Evolutionary conservation across 2,888 invertebrate genomes (phyloP), one percentile per base, ranked within the genome.

Genomic region (Amblyjoppa proteus): DNA sequence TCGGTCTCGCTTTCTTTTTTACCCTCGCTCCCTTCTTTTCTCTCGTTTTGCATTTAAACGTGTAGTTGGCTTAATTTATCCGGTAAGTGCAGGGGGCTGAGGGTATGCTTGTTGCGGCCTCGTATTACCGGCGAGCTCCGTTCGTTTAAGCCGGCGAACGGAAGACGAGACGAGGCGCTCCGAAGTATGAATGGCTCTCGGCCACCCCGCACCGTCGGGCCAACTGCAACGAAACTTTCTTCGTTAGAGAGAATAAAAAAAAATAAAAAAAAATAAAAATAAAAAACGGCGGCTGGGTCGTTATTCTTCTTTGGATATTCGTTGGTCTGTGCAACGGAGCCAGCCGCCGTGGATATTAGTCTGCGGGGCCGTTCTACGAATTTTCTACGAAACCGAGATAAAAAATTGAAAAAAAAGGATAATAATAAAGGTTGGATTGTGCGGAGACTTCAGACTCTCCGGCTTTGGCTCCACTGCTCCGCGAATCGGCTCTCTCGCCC

Each of bases 1-100:
- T 34, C 38, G 56, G 70, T 25, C 58, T 64, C 38, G 16, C 45
- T 76, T 53, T 41, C 38, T 20, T 69, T 69, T 68, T 75, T 85
- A 31, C 16, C 31, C 7, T 16, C 20, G 64, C 25, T 34, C 74
- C 80, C 84, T 83, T 88, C 86, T 87, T 87, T 88, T 85, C 61
- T 28, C 89, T 80, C 77, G 88, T 88, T 91, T 89, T 89, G 90
- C 90, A 91, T 91, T 89, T 89, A 90, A 90, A 90, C 90, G 87
- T 87, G 89, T 87, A 88, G 86, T 84, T 81, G 76, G 77, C 79
- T 66, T 82, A 81, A 86, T 82, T 86, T 86, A 86, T 85, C 53
- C 81, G 68, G 20, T n/a, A 56, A 31, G 74, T 49, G 71, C 70
- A 61, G 28, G 66, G 25, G 73, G n/a, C 68, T 49, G 73, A 66